A percentile compares a stretch with the other conserved stretches of the same genome.
Conservation (phyloP, 2,888 invertebrate species). For the Seira ritae region DNA sequence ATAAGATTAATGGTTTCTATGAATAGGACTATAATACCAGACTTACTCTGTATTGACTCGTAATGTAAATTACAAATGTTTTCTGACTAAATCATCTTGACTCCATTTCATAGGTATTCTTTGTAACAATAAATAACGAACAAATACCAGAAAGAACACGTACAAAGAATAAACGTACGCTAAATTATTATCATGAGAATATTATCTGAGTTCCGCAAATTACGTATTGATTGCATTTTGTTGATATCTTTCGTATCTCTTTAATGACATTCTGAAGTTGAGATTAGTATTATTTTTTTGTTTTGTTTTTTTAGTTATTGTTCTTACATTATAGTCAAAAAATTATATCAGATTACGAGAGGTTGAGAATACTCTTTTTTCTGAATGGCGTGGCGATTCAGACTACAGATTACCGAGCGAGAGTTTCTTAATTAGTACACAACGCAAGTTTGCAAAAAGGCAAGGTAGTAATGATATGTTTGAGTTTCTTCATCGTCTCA, state of each 20-base stretch:
- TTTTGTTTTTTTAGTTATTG: background rate
- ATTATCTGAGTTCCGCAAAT: constrained; percentile 48
- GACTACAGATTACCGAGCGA: constrained; percentile 6
- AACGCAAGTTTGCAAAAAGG: constrained; percentile 6
- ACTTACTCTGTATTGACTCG: constrained; percentile 1
- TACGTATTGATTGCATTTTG: constrained; percentile 43
- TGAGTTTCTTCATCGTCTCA: background rate
- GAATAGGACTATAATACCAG: constrained; percentile 6
- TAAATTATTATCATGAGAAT: constrained; percentile 53
- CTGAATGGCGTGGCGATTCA: constrained; percentile 4
- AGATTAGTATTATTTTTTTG: background rate
- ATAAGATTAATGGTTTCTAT: constrained; percentile 11
- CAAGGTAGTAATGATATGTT: constrained; percentile 26
- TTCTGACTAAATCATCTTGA: background rate
- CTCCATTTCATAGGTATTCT: background rate
- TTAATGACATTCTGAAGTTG: constrained; percentile 29
- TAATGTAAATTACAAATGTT: background rate
- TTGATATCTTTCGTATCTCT: constrained; percentile 2
- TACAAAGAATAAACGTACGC: constrained; percentile 27
- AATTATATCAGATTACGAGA: constrained; percentile 6
- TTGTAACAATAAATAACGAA: constrained; percentile 5
- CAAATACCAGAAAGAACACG: constrained; percentile 15
- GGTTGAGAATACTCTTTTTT: constrained; percentile 7
- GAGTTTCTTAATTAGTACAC: background rate
- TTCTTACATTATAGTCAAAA: constrained; percentile 22